Conservation (phyloP, 53 echinoderm and acorn worm species). For the Antedon mediterranea region DNA sequence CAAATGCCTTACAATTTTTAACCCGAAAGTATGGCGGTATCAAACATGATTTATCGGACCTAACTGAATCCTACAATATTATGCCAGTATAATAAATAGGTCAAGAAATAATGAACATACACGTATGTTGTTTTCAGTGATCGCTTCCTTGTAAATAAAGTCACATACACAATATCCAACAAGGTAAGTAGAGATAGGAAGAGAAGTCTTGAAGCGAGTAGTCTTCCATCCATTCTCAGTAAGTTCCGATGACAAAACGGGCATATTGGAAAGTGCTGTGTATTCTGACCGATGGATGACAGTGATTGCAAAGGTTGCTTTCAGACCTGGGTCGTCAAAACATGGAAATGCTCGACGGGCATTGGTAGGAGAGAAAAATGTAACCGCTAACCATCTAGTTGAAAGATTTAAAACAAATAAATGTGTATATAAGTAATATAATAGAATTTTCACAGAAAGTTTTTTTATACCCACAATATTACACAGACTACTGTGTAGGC, state of each 20-base stretch:
- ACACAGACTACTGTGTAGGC: too few relatives aligned
- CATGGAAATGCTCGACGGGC: conserved; percentile 37
- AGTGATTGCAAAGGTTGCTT: conserved; percentile 20
- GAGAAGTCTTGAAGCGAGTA: conserved; percentile 25
- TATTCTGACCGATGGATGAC: conserved; percentile 13
- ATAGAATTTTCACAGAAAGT: too few relatives aligned
- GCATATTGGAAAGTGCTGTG: conserved; percentile 34
- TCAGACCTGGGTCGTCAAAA: conserved; percentile 38
- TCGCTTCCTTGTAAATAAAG: conserved; percentile 15
- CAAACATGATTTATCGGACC: too few relatives aligned
- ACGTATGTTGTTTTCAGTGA: conserved; percentile 10
- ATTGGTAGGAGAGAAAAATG: conserved; percentile 39
- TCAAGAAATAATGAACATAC: conserved; percentile 9
- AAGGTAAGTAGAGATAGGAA: conserved; percentile 26
- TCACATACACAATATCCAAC: conserved; percentile 27
- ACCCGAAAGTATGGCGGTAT: too few relatives aligned
- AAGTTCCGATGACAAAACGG: conserved; percentile 2
- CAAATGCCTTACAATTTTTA: too few relatives aligned
- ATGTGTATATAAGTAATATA: not conserved
- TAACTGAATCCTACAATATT: too few relatives aligned
- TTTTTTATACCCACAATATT: too few relatives aligned
- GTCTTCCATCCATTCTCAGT: conserved; percentile 16
- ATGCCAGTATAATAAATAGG: too few relatives aligned
- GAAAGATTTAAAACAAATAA: not conserved
- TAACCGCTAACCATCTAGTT: conserved; percentile 36